phyloP scores from a whole-genome alignment of 2,113 vertebrate genomes.

The Malaclemys terrapin region DNA sequence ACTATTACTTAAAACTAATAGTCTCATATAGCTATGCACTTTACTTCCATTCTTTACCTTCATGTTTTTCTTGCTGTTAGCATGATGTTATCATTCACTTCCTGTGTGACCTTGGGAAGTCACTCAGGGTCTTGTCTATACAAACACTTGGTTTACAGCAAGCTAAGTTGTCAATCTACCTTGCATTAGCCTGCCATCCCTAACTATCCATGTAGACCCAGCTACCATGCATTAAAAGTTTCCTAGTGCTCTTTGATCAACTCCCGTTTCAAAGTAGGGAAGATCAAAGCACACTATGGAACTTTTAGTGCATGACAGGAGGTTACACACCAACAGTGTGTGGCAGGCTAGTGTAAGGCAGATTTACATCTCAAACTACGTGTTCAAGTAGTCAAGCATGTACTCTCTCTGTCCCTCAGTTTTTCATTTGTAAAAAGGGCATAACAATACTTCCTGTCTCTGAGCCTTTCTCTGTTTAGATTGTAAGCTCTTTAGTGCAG shows the following conservation, averaged over 20 bases:
- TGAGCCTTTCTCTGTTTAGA: neutral
- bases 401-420: neutral
- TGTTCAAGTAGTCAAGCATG: too few relatives aligned
- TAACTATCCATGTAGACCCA: neutral
- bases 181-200: neutral
- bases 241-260: neutral
- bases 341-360: neutral
- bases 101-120: neutral
- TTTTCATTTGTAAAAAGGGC: neutral
- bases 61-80: neutral
- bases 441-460: neutral
- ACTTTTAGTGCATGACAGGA: neutral
- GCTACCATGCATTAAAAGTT: neutral
- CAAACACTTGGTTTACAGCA: neutral
- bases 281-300: neutral
- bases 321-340: neutral
- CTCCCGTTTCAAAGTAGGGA: neutral
- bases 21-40: neutral
- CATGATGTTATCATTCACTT: neutral
- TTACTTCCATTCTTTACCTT: neutral
- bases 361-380: neutral
- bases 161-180: neutral
- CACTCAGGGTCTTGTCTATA: neutral
- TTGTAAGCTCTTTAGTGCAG: neutral
- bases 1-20: neutral